phyloP scores from a whole-genome alignment of 2,888 invertebrate species.

The Lasioglossum calceatum region DNA sequence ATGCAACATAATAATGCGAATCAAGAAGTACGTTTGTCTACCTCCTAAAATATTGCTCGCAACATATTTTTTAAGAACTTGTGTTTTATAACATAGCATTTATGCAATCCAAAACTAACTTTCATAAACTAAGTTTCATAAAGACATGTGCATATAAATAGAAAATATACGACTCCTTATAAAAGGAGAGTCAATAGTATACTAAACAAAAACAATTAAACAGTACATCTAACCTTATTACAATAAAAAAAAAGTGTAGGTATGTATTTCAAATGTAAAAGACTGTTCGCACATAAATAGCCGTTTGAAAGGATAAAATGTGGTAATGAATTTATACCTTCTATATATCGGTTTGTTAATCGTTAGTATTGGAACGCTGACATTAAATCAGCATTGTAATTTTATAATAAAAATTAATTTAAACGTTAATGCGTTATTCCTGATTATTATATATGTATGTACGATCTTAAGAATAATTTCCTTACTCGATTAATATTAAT shows the following conservation, averaged over 20 bases:
- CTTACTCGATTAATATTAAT: conserved; percentile 9
- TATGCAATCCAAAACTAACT: conserved; percentile 36
- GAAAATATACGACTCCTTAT: conserved; percentile 38
- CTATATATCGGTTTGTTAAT: neutral
- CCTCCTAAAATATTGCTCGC: conserved; percentile 39
- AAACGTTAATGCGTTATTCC: neutral
- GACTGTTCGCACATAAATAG: conserved; percentile 15
- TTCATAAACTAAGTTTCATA: conserved; percentile 17
- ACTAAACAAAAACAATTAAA: conserved; percentile 40
- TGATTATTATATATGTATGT: neutral
- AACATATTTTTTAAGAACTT: conserved; percentile 34
- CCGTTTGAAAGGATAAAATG: conserved; percentile 1
- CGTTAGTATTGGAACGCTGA: neutral
- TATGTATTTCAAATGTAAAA: neutral
- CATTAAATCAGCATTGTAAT: neutral
- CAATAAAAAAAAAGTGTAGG: neutral
- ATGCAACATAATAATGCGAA: conserved; percentile 53
- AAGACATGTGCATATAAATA: conserved; percentile 47
- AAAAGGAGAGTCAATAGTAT: conserved; percentile 51
- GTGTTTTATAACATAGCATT: conserved; percentile 33
- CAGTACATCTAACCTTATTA: conserved; percentile 45
- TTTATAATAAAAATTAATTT: neutral
- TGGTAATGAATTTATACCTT: conserved; percentile 7
- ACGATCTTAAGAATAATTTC: neutral
- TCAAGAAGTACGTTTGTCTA: conserved; percentile 47